Evolutionary conservation across 2,797 vertebrate species (phyloP), one percentile per base, ranked within the genome.

Genomic region (Pelodytes ibericus): DNA sequence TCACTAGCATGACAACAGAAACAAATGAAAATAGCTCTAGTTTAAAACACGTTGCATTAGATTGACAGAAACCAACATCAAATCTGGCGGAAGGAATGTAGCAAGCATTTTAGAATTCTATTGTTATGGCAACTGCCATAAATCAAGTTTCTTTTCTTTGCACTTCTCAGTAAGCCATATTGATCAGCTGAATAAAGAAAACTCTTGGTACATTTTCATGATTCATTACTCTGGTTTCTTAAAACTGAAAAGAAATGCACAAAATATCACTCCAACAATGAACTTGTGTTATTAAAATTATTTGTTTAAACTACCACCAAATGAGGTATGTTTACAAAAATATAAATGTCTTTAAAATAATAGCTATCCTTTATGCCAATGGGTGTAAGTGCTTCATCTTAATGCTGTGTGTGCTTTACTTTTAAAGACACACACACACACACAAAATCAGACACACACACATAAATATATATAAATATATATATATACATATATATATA

Each of bases 1-100:
- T 72, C 75, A 72, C 62, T 72, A 67, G 57, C 39, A 78, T 78
- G 75, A 78, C 70, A 78, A 78, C 53, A 78, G 70, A 78, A 78
- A 78, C 75, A 78, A 72, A 78, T 78, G 63, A 78, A 72, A 72
- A 72, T 75, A 77, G 61, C 75, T 31, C 69, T 64, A 66, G 26
- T 75, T 71, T 76, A 65, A 77, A 69, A 51, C 41, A 77, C 59
- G 57, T 57, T 59, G 64, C 68, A 30, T 63, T 75, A 24, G 59
- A 74, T 27, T 77, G 44, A 77, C 41, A 82, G 49, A 77, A 75
- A 24, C 33, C 68, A 70, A 2, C 33, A 4, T 78, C 27, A 25
- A 70, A 69, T 57, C 67, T 78, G 47, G 6, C 0, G 0, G 79
- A 58, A 81, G 83, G 69, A 84, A 74, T 22, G 63, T 2, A 69